A percentile compares a stretch with the other conserved stretches of the same genome.
Conservation (phyloP, 1,140 invertebrate genomes). For the Parapsyche elsis region DNA sequence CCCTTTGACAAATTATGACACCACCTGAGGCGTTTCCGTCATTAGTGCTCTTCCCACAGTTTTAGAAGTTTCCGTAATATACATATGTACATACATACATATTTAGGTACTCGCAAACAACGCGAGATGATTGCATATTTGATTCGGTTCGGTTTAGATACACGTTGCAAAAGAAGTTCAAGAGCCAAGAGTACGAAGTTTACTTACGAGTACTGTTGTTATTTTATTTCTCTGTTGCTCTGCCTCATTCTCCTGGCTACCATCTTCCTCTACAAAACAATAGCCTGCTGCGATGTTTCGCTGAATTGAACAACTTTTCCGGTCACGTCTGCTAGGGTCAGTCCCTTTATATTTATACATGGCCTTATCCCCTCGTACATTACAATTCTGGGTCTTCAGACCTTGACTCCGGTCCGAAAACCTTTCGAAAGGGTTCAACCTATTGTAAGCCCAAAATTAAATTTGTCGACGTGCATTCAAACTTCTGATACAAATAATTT, state of each 20-base stretch:
- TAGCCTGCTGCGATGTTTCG: constrained; percentile 18
- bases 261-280: constrained; percentile 5
- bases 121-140: background rate
- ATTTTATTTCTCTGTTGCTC: background rate
- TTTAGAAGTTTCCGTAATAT: background rate
- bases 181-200: background rate
- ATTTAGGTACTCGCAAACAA: background rate
- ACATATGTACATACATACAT: background rate
- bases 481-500: background rate
- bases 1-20: background rate
- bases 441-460: no score
- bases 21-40: background rate
- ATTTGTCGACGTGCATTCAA: background rate
- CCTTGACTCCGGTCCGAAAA: background rate
- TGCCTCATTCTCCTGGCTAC: background rate
- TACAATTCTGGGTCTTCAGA: background rate
- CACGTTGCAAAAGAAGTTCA: no score
- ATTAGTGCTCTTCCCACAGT: background rate
- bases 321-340: constrained; percentile 34
- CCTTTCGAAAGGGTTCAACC: background rate
- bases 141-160: no score
- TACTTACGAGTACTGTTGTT: background rate
- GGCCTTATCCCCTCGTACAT: background rate
- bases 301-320: constrained; percentile 25
- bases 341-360: constrained; percentile 18